phyloP scores from a whole-genome alignment of 2,888 invertebrate genomes.

The Cyrtodaria siliqua region DNA sequence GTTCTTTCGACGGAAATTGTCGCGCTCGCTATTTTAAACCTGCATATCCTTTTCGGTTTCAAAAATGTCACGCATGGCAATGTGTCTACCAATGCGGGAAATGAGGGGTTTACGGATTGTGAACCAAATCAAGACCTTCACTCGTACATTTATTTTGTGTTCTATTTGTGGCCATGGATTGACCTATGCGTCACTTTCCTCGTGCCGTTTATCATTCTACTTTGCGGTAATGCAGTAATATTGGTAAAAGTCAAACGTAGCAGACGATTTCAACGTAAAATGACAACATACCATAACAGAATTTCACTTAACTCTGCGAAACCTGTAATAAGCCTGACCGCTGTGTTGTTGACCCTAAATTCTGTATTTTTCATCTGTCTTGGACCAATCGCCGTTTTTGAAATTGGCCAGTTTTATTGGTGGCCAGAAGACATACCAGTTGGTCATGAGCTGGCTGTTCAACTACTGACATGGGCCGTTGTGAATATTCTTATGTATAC shows the following conservation, averaged over 20 bases:
- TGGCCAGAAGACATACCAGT: not conserved
- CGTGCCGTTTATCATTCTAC: conserved; percentile 69
- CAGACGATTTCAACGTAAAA: conserved; percentile 26
- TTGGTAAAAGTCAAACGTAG: conserved; percentile 59
- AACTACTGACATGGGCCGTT: conserved; percentile 54
- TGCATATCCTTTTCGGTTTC: conserved; percentile 64
- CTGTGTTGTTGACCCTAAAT: conserved; percentile 66
- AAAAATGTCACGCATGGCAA: not conserved
- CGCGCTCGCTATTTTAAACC: conserved; percentile 58
- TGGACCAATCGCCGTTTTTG: conserved; percentile 65
- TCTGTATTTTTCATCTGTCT: conserved; percentile 69
- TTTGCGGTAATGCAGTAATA: conserved; percentile 72
- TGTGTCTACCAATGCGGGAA: not conserved
- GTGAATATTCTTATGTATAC: conserved; percentile 71
- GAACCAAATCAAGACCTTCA: conserved; percentile 5
- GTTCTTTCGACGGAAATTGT: conserved; percentile 32
- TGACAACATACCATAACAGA: conserved; percentile 3
- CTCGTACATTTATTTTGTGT: conserved; percentile 48
- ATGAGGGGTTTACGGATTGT: conserved; percentile 21
- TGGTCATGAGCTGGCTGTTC: conserved; percentile 12
- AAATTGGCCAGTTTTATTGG: conserved; percentile 59
- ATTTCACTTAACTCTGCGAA: not conserved
- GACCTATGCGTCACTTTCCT: conserved; percentile 70
- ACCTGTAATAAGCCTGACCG: conserved; percentile 64
- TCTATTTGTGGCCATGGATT: conserved; percentile 71